Base-by-base conservation (phyloP, 2,113 vertebrate genomes). In the Antigone vipio region DNA sequence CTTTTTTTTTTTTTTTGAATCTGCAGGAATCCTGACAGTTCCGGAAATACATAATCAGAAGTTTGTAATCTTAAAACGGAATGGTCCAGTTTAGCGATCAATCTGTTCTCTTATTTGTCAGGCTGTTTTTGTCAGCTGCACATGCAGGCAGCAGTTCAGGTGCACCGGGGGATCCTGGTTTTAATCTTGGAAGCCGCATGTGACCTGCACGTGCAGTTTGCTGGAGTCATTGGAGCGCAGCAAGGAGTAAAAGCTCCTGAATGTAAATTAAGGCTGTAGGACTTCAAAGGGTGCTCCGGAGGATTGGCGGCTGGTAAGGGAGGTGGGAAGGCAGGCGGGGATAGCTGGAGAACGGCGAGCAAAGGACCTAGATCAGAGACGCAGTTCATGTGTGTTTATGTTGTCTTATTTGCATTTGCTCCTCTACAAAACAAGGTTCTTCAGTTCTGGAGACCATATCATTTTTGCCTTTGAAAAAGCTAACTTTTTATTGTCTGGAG, bases 351-450 rank as follows among this genome's bases (percentile, higher is more conserved):
- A 55, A 55, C 55, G 58, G 30, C 3, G 17, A 38, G 45, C n/a
- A 11, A 45, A 71, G 32, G 19, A 9, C 15, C 1, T 6, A 17
- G 14, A 1, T 1, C 34, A 3, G 15, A 68, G 42, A 18, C 1
- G 7, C 16, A 18, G 4, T 21, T 91, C 2, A 7, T 22, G 19
- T 16, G 3, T 1, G 35, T 86, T 71, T 49, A 2, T 6, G 0
- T 15, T 69, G 8, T 8, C 56, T 67, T n/a, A 16, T 45, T 44
- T 69, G 16, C 22, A 23, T 71, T 59, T 67, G 9, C 10, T 17
- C 7, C 53, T 62, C 30, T 71, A 7, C n/a, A 55, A 80, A 89
- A 32, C 17, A 29, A 84, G 22, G 5, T 32, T 75, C 35, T 69
- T 72, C 15, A 9, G 10, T 40, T 86, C 50, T 66, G 27, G 12